Percentiles rank a stretch among this genome's conserved stretches.
phyloP scores from a whole-genome alignment of 2,888 invertebrate genomes.

The Melieria picta region DNA sequence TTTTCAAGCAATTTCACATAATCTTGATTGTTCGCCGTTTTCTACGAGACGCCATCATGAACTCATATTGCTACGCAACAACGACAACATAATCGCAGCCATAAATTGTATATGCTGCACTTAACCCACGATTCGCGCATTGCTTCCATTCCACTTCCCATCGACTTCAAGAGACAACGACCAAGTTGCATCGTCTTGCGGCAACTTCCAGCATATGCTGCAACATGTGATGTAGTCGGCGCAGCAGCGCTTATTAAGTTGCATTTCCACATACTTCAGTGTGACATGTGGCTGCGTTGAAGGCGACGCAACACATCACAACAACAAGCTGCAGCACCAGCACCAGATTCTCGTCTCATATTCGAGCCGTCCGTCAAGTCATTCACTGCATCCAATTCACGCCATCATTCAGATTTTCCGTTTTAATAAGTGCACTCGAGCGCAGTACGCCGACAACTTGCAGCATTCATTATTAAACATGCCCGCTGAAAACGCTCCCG shows the following conservation, averaged over 20 bases:
- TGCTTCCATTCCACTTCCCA: too few relatives aligned
- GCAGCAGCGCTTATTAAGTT: too few relatives aligned
- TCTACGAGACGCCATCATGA: constrained; percentile 4
- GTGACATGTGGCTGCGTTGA: too few relatives aligned
- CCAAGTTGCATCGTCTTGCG: too few relatives aligned
- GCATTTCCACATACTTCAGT: too few relatives aligned
- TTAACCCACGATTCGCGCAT: constrained; percentile 12
- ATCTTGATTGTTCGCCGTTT: constrained; percentile 40
- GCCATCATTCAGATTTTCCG: constrained; percentile 14
- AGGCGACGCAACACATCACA: background rate
- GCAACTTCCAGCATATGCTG: too few relatives aligned
- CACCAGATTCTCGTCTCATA: background rate
- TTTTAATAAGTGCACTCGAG: constrained; percentile 33
- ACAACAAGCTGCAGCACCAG: background rate
- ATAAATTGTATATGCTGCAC: background rate
- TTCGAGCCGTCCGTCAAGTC: background rate
- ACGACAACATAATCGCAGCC: constrained; percentile 1
- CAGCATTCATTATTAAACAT: constrained; percentile 13
- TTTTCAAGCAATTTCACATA: constrained; percentile 44
- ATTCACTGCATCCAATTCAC: constrained; percentile 1
- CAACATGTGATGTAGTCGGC: too few relatives aligned
- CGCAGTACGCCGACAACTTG: constrained; percentile 24
- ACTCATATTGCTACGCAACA: background rate
- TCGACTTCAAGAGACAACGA: too few relatives aligned
- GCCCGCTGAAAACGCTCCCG: constrained; percentile 46